Conservation (phyloP, 2,113 vertebrate species). For the Oncorhynchus keta region DNA sequence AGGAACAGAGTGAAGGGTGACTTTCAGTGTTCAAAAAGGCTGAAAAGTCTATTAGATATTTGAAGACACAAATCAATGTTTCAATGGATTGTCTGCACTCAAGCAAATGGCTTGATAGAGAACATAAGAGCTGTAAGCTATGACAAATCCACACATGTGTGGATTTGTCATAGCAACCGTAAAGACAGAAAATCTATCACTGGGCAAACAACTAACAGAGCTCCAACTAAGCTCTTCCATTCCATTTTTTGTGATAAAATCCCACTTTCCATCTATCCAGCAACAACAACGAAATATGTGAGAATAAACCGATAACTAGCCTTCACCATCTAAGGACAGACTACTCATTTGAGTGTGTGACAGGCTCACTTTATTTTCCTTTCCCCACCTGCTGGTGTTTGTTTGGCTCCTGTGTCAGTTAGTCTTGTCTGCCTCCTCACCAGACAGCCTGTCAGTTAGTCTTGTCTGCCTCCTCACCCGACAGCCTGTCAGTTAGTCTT, state of each 20-base stretch:
- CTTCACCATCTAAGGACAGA: neutral
- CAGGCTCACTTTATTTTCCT: slow-evolving; percentile 23
- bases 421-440: slow-evolving; percentile 37
- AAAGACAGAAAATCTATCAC: neutral
- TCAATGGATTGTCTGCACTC: neutral
- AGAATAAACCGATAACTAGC: neutral
- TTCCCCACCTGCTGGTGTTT: slow-evolving; percentile 37
- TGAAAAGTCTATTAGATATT: neutral
- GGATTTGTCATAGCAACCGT: neutral
- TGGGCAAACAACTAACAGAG: neutral
- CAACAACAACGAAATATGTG: neutral
- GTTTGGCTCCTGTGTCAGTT: slow-evolving; percentile 40
- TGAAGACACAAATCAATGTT: neutral
- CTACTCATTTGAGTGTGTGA: neutral
- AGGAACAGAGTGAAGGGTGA: neutral
- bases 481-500: slow-evolving; percentile 45
- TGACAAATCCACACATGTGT: too few relatives aligned
- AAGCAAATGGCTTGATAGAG: neutral
- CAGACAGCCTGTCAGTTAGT: slow-evolving; percentile 47
- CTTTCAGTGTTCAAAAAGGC: neutral
- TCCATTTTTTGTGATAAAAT: too few relatives aligned
- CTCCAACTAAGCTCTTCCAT: neutral
- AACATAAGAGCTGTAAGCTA: neutral
- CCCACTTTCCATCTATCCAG: neutral
- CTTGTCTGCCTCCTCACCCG: too few relatives aligned